phyloP scores from a whole-genome alignment of 2,113 vertebrate species.

The Boulengerochromis microlepis region DNA sequence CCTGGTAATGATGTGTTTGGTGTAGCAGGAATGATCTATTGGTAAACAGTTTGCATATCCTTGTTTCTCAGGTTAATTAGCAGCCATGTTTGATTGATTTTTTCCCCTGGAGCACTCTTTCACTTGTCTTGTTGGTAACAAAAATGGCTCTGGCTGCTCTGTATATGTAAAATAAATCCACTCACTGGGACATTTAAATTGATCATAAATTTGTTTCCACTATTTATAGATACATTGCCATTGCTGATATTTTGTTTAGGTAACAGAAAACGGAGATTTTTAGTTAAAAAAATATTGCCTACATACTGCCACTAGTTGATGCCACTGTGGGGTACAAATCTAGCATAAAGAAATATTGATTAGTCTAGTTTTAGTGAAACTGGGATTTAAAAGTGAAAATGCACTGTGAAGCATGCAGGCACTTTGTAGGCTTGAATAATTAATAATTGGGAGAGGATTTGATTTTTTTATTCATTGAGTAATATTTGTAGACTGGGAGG shows the following conservation, averaged over 20 bases:
- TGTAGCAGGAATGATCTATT: slow-evolving; percentile 8
- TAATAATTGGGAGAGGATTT: neutral
- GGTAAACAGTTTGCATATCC: slow-evolving; percentile 29
- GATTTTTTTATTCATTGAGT: neutral
- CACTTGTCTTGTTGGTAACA: neutral
- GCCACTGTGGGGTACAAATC: neutral
- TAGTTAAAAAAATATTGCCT: neutral
- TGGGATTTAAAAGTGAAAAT: neutral
- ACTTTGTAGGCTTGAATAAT: neutral
- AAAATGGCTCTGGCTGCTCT: neutral
- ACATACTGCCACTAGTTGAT: neutral
- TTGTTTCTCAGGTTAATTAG: slow-evolving; percentile 52
- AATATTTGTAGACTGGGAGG: neutral
- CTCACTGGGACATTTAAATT: neutral
- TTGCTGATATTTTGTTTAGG: neutral
- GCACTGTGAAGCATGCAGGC: neutral
- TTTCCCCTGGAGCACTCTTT: neutral
- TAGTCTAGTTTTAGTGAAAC: neutral
- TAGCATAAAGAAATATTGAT: neutral
- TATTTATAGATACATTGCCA: neutral
- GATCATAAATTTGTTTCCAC: neutral
- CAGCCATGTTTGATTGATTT: slow-evolving; percentile 41
- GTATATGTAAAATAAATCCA: slow-evolving; percentile 4
- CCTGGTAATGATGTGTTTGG: neutral
- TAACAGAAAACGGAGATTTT: neutral